Evolutionary conservation across 2,888 invertebrate species (phyloP), one percentile per base, ranked within the genome.

Genomic region (Cartodere bifasciata): DNA sequence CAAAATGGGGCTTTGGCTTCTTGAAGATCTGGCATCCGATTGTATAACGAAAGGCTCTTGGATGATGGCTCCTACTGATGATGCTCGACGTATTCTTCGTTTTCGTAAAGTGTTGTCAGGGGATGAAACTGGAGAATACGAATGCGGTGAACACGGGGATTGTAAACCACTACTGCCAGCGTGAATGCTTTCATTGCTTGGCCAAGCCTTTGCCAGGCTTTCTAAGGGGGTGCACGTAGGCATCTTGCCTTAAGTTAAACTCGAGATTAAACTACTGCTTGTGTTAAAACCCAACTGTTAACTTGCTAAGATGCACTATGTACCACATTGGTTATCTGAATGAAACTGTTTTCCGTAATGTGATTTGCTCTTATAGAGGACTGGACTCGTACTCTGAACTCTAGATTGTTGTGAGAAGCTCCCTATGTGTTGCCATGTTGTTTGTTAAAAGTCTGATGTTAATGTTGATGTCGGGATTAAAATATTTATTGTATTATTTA

Each of bases 141-240:
- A 65, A 16, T 58, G 44, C 1, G 64, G 63, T 3, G 65, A 62
- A 26, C 62, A 57, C 7, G 60, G 60, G 28, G 58, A 58, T 30
- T 52, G 56, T 24, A 56, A 48, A 13, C 57, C 56, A 12, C 46
- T 46, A 49, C 69, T 54, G 7, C 68, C 64, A 36, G 69, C 68
- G 21, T 67, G 64, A 45, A 67, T 60, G 48, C 56, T 58, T 22
- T 66, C 65, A 42, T 59, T 64, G 44, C 63, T 61, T 5, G 63
- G 56, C 63, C 65, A 66, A 43, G 70, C 67, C 55, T 70, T 69
- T 36, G 65, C 58, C 21, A 62, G 49, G 54, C 67, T 75, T 52
- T 77, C 77, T n/a, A n/a, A n/a, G 43, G 72, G 67, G 48, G 71
- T 66, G 50, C 73, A 74, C 45, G 74, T 71, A 56, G 77, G 77